These are phyloP conservation scores for Xyrauchen texanus DNA, from an alignment of 2,113 vertebrate species.

Conservation along the genomic window DNA sequence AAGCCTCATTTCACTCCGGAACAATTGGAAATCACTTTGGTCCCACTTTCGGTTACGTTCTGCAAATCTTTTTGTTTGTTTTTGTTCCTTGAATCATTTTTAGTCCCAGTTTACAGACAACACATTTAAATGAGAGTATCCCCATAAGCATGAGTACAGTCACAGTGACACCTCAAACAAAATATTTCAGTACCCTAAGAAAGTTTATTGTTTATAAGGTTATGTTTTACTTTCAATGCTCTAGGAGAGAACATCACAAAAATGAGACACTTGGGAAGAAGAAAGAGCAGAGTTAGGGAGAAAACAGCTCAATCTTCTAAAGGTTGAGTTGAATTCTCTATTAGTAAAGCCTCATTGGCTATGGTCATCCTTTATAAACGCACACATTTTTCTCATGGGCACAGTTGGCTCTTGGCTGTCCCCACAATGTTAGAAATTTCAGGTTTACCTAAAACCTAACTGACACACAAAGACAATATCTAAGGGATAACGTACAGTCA, in stretches of 20 bases:
- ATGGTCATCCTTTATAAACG: conserved; percentile 49
- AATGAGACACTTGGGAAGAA: conserved; percentile 24
- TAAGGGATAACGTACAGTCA: no score
- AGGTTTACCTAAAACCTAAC: no score
- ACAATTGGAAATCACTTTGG: no score
- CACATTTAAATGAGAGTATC: not conserved
- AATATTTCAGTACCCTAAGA: conserved; percentile 12
- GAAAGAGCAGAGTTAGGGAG: not conserved
- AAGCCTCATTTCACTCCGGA: no score
- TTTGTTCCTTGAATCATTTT: no score
- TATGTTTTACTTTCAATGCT: conserved; percentile 4
- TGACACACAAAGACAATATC: no score
- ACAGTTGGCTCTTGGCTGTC: no score
- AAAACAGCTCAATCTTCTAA: conserved; percentile 59
- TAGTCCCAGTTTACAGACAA: not conserved
- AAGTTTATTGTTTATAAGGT: conserved; percentile 18
- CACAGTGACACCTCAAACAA: not conserved
- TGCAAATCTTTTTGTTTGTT: no score
- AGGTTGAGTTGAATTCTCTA: conserved; percentile 61
- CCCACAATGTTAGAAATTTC: no score
- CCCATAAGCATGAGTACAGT: not conserved
- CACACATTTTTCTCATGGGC: no score
- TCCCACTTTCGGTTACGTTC: no score
- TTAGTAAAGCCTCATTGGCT: conserved; percentile 68
- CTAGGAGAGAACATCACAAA: conserved; percentile 24